Evolutionary conservation across 2,797 vertebrate species (phyloP).

Genomic region (Perodicticus potto): DNA sequence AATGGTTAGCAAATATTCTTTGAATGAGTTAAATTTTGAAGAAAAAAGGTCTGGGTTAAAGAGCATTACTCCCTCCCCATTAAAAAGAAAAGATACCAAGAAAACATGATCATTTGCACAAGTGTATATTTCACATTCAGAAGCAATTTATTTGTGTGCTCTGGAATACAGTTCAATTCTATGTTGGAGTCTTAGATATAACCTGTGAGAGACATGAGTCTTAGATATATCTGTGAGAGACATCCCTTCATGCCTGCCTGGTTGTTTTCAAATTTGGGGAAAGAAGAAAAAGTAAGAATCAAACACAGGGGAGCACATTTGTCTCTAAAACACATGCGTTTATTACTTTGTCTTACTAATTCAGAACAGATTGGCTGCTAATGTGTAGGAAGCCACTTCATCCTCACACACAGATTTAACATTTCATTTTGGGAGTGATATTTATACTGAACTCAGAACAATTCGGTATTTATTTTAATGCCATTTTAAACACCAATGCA

Average conservation of each 20-base stretch:
- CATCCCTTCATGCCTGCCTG: neutral
- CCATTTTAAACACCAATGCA: neutral
- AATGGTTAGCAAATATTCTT: neutral
- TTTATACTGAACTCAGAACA: constrained; percentile 6
- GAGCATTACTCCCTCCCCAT: neutral
- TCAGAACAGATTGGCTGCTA: neutral
- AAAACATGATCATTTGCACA: neutral
- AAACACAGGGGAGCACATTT: constrained; percentile 19
- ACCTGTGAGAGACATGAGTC: neutral
- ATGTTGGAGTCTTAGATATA: neutral
- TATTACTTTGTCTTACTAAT: constrained; percentile 23
- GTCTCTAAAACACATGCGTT: neutral
- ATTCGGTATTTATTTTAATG: constrained; percentile 58
- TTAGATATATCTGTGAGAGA: neutral
- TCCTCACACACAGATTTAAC: neutral
- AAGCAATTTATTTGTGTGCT: constrained; percentile 5
- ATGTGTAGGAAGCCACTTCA: neutral
- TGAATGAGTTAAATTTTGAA: neutral
- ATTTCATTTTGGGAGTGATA: constrained; percentile 28
- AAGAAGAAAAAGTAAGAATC: neutral
- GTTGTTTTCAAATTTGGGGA: constrained; percentile 8
- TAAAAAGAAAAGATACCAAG: neutral
- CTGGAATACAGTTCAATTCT: neutral
- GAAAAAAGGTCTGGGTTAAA: neutral
- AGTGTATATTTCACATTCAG: neutral